A percentile compares a stretch with the other conserved stretches of the same genome.
Evolutionary conservation across 2,888 invertebrate species (phyloP).

Genomic region (Phortica magna): DNA sequence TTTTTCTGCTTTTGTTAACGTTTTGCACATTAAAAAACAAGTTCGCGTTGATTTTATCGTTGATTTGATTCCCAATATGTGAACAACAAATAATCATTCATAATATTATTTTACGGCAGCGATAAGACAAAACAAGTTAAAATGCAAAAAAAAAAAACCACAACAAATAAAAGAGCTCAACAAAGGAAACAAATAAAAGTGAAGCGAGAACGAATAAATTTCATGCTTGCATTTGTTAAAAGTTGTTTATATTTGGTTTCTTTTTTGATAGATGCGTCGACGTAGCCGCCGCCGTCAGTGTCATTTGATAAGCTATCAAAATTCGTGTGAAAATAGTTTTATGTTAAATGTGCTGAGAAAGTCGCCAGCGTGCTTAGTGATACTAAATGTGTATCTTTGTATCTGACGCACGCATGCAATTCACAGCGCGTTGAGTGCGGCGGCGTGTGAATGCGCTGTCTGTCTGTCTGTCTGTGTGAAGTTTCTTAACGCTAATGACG

Average conservation of each 20-base stretch:
- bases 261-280: conserved; percentile 3
- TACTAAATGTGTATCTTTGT: not conserved
- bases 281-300: not conserved
- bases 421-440: conserved; percentile 13
- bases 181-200: not conserved
- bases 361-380: not conserved
- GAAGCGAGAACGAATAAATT: not conserved
- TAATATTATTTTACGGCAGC: not conserved
- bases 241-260: not conserved
- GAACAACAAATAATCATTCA: conserved; percentile 18
- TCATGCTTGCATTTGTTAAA: not conserved
- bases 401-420: conserved; percentile 2
- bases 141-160: not conserved
- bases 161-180: not conserved
- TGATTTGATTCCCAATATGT: not conserved
- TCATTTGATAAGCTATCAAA: conserved; percentile 31
- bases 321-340: conserved; percentile 13
- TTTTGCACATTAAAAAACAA: conserved; percentile 18
- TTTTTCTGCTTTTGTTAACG: not conserved
- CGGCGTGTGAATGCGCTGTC: not conserved
- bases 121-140: not conserved
- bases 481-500: not conserved
- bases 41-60: conserved; percentile 24
- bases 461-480: not conserved
- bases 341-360: not conserved